Evolutionary conservation across 2,888 invertebrate species (phyloP).

Genomic region (Synergus umbraculus): DNA sequence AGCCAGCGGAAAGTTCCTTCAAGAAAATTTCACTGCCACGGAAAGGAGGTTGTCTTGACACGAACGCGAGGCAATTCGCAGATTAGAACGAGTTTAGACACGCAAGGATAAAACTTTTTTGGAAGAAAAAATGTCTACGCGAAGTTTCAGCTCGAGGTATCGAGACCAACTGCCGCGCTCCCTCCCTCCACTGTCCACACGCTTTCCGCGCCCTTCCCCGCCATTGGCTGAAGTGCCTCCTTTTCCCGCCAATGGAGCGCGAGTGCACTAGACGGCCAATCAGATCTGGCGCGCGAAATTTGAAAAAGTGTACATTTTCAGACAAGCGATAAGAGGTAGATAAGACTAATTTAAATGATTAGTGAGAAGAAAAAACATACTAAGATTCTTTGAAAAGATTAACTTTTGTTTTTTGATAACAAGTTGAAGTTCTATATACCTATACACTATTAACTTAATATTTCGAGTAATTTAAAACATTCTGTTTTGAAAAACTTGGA

Average conservation of each 20-base stretch:
- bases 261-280: conserved; percentile 56
- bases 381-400: neutral
- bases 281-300: conserved; percentile 13
- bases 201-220: conserved; percentile 50
- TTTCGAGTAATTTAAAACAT: too few species aligned
- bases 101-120: conserved; percentile 2
- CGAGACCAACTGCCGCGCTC: conserved; percentile 67
- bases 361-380: neutral
- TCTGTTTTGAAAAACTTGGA: too few species aligned
- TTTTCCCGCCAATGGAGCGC: conserved; percentile 50
- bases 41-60: neutral
- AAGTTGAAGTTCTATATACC: too few species aligned
- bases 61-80: neutral
- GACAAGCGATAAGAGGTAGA: neutral
- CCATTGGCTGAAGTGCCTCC: conserved; percentile 58
- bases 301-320: neutral
- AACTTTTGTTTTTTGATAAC: too few species aligned
- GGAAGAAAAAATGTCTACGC: conserved; percentile 35
- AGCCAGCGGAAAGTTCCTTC: conserved; percentile 31
- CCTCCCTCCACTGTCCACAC: conserved; percentile 53
- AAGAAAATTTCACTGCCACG: conserved; percentile 2
- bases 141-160: conserved; percentile 40
- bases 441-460: too few species aligned
- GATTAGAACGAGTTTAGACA: neutral
- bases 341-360: neutral